Evolutionary conservation across 2,888 invertebrate genomes (phyloP), one percentile per base, ranked within the genome.

Genomic region (Sturmia bella): DNA sequence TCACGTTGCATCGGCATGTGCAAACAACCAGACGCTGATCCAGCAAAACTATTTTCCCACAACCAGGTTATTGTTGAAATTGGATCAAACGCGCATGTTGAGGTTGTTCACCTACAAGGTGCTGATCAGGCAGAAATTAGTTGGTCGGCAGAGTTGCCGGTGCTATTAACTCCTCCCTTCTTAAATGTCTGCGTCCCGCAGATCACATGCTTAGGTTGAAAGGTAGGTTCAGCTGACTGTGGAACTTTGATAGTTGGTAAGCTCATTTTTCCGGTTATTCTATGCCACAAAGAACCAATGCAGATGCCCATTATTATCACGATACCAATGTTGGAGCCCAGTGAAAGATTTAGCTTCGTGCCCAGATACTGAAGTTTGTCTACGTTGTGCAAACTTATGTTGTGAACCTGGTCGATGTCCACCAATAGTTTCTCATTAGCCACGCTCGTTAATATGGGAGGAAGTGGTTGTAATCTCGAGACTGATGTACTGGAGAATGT

Each of bases 151-250:
- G n/a, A n/a, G n/a, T n/a, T 27, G 27, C 12, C 54, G 11, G 24
- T 27, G 27, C 5, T 54, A 15, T 54, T 54, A 54, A 54, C 54
- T 17, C 56, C 37, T 56, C 56, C 56, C 56, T 54, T 32, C 9
- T 54, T 54, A 54, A 54, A 54, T 5, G n/a, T 56, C 56, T 56
- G 56, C 56, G 56, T 37, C 56, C 56, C 32, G 32, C 37, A 56
- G 56, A 56, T 37, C 56, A 56, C n/a, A n/a, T n/a, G n/a, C n/a
- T n/a, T n/a, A 1, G 54, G 54, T 32, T n/a, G n/a, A 7, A 32
- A 13, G 9, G 54, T 7, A n/a, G 54, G 32, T 9, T 9, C 24
- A 6, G 21, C 9, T 21, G 54, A 1, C 32, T 12, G 37, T 11
- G 56, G 32, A 37, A 37, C 4, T 37, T 17, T 12, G 0, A 56